Percentiles rank a stretch among this genome's conserved stretches.
Evolutionary conservation across 2,113 vertebrate genomes (phyloP).

Genomic region (Leptodactylus fuscus): DNA sequence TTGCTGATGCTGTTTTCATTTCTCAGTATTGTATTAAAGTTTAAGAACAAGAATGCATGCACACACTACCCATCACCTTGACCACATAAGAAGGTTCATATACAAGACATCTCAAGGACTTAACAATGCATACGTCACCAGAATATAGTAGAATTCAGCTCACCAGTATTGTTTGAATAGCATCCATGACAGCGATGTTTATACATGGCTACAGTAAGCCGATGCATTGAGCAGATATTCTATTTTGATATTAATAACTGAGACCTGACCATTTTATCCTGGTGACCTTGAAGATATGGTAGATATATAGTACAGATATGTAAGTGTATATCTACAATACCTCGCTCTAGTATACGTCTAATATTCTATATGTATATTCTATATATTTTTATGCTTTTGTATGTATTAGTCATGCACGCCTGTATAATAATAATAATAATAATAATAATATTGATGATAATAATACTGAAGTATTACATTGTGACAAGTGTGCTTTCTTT

Average conservation of each 20-base stretch:
- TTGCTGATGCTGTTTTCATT: too few species aligned
- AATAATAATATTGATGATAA: background rate
- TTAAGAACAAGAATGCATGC: too few species aligned
- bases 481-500: slow-evolving; percentile 15
- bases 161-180: background rate
- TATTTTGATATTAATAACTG: background rate
- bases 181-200: background rate
- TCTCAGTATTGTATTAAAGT: too few species aligned
- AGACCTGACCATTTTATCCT: background rate
- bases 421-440: background rate
- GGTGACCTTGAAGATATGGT: background rate
- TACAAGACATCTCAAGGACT: background rate
- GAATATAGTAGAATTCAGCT: background rate
- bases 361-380: background rate
- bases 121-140: background rate
- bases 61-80: too few species aligned
- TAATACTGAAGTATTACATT: background rate
- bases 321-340: background rate
- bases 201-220: background rate
- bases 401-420: too few species aligned
- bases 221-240: background rate
- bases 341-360: background rate
- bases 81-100: background rate
- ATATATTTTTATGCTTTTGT: too few species aligned
- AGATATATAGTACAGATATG: background rate